phyloP scores from a whole-genome alignment of 2,797 vertebrate species.

The Helostoma temminkii region DNA sequence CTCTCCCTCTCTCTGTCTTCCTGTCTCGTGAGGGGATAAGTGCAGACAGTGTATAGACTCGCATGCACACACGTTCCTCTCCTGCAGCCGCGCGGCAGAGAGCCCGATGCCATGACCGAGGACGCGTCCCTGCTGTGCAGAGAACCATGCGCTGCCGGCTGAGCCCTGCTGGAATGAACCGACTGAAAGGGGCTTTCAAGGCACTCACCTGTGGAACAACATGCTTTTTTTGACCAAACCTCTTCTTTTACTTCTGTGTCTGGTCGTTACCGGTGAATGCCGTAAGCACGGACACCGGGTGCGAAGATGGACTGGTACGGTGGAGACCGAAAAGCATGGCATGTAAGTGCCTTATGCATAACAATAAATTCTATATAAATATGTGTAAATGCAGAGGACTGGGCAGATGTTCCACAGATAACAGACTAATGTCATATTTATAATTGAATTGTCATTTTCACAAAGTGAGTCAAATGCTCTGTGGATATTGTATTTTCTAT shows the following conservation, averaged over 20 bases:
- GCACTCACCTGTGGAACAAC: conserved; percentile 80
- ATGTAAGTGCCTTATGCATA: conserved; percentile 81
- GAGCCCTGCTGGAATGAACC: conserved; percentile 64
- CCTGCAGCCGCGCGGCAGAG: conserved; percentile 25
- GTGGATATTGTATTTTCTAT: too few species aligned
- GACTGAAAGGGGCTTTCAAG: conserved; percentile 63
- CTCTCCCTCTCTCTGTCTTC: conserved; percentile 13
- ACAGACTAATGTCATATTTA: background rate
- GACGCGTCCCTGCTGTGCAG: conserved; percentile 34
- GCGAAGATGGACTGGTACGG: conserved; percentile 87
- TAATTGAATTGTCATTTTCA: background rate
- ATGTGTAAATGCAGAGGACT: background rate
- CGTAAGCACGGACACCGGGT: conserved; percentile 85
- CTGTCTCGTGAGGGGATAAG: conserved; percentile 21
- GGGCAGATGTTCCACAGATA: background rate
- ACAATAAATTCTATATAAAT: background rate
- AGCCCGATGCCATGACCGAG: conserved; percentile 51
- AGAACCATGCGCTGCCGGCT: conserved; percentile 75
- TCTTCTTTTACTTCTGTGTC: conserved; percentile 85
- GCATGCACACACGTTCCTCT: conserved; percentile 18
- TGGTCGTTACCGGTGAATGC: conserved; percentile 86
- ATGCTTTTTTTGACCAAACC: conserved; percentile 89
- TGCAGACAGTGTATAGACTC: conserved; percentile 24
- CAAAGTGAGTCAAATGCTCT: too few species aligned
- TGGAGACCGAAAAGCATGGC: conserved; percentile 84